These are phyloP conservation scores for Meiosimyza decipiens DNA, from an alignment of 2,888 invertebrate species.

Conservation along the genomic window DNA sequence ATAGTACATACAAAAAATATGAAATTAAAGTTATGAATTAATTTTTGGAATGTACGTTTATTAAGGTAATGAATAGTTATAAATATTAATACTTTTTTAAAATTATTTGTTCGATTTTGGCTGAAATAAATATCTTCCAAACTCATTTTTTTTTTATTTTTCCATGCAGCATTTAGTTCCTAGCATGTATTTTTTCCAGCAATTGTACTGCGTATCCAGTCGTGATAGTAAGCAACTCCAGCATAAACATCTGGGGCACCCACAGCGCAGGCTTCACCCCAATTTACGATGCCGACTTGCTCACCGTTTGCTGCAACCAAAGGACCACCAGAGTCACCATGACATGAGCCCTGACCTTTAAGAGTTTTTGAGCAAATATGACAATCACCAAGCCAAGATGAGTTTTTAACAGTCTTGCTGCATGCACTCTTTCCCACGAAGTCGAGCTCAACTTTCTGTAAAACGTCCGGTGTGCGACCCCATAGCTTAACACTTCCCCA, in stretches of 20 bases:
- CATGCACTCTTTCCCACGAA: slow-evolving; percentile 68
- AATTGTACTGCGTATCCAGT: slow-evolving; percentile 58
- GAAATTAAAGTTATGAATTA: too few species aligned
- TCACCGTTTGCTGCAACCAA: slow-evolving; percentile 49
- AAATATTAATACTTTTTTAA: not conserved
- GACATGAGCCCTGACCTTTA: slow-evolving; percentile 68
- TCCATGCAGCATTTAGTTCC: not conserved
- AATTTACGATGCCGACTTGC: slow-evolving; percentile 63
- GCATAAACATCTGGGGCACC: slow-evolving; percentile 64
- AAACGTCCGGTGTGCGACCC: slow-evolving; percentile 68
- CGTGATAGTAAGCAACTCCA: slow-evolving; percentile 56
- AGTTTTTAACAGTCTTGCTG: slow-evolving; percentile 66
- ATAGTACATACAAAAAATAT: too few species aligned
- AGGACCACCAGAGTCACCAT: slow-evolving; percentile 64
- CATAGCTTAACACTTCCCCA: slow-evolving; percentile 71
- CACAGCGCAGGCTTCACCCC: slow-evolving; percentile 64
- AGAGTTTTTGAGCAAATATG: slow-evolving; percentile 72
- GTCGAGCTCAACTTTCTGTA: slow-evolving; percentile 70
- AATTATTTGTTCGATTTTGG: slow-evolving; percentile 38
- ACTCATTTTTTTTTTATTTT: not conserved
- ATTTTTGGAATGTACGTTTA: too few species aligned
- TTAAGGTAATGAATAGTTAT: too few species aligned
- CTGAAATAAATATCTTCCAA: not conserved
- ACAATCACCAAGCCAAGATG: slow-evolving; percentile 68
- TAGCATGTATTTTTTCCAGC: slow-evolving; percentile 33